Percentiles rank a stretch among this genome's conserved stretches.
phyloP scores from a whole-genome alignment of 2,888 invertebrate species.

The Chalcosyrphus nemorum region DNA sequence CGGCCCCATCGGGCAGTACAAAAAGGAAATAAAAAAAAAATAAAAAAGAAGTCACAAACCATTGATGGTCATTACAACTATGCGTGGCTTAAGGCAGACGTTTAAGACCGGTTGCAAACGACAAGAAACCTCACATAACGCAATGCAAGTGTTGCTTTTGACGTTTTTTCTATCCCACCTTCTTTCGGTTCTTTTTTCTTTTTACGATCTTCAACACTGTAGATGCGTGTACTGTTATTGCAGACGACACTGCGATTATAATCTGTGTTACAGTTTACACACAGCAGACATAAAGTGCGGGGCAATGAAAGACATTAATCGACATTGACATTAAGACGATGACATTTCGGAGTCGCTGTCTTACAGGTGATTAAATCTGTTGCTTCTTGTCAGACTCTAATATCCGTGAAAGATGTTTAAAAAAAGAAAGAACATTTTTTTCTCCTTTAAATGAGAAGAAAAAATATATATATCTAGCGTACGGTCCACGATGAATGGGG shows the following conservation, averaged over 20 bases:
- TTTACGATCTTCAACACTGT: background rate
- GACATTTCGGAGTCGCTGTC: constrained; percentile 47
- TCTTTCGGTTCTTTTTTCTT: constrained; percentile 17
- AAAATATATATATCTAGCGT: background rate
- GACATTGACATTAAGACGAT: constrained; percentile 35
- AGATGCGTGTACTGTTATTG: constrained; percentile 59
- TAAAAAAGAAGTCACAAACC: constrained; percentile 11
- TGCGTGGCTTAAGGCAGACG: constrained; percentile 15
- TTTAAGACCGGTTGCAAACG: constrained; percentile 40
- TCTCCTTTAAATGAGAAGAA: background rate
- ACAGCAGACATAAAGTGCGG: background rate
- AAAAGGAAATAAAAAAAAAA: background rate
- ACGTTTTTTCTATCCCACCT: constrained; percentile 35
- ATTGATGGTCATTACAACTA: constrained; percentile 34
- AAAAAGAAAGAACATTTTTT: constrained; percentile 20
- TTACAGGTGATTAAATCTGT: constrained; percentile 56
- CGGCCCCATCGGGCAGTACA: background rate
- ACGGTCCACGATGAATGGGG: constrained; percentile 12
- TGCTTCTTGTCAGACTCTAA: constrained; percentile 22
- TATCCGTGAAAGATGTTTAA: constrained; percentile 26
- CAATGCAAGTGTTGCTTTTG: constrained; percentile 46
- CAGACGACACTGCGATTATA: constrained; percentile 36
- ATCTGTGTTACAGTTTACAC: constrained; percentile 53
- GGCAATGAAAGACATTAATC: background rate
- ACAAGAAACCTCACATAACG: constrained; percentile 18